These are phyloP conservation scores for Gulo gulo DNA, from an alignment of 2,113 vertebrate genomes.

Conservation along the genomic window DNA sequence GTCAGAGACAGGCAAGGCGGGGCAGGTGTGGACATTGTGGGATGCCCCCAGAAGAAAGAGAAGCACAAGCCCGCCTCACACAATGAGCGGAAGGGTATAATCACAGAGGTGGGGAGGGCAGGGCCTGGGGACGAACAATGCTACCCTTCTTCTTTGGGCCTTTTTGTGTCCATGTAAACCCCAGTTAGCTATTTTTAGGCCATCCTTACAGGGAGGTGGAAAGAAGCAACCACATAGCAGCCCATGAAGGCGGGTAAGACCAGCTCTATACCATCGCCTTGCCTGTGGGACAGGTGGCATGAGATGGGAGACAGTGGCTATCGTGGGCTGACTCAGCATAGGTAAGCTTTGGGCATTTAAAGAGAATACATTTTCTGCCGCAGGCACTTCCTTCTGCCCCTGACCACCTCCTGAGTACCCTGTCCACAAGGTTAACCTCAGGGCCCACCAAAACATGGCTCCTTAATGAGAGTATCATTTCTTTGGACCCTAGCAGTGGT, in stretches of 20 bases:
- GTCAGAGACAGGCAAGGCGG: not conserved
- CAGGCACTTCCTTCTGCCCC: not conserved
- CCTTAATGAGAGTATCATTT: not conserved
- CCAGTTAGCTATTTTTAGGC: not conserved
- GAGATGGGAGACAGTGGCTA: not conserved
- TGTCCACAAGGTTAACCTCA: not conserved
- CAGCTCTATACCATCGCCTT: not conserved
- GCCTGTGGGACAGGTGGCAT: not conserved
- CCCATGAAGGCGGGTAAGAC: not conserved
- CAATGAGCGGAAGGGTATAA: fast-evolving
- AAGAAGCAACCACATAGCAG: not conserved
- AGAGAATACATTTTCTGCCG: not conserved
- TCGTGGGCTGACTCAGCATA: not conserved
- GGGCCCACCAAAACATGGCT: not conserved
- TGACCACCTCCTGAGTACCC: not conserved
- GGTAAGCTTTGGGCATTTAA: not conserved
- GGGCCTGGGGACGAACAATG: not conserved
- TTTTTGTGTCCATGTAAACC: not conserved
- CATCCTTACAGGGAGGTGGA: not conserved
- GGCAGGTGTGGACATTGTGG: not conserved
- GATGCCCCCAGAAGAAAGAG: not conserved
- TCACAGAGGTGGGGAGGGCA: too few species aligned
- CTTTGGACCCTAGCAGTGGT: not conserved
- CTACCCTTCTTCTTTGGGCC: not conserved
- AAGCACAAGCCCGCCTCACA: not conserved